phyloP scores from a whole-genome alignment of 2,113 vertebrate genomes.

The Rhinoderma darwinii region DNA sequence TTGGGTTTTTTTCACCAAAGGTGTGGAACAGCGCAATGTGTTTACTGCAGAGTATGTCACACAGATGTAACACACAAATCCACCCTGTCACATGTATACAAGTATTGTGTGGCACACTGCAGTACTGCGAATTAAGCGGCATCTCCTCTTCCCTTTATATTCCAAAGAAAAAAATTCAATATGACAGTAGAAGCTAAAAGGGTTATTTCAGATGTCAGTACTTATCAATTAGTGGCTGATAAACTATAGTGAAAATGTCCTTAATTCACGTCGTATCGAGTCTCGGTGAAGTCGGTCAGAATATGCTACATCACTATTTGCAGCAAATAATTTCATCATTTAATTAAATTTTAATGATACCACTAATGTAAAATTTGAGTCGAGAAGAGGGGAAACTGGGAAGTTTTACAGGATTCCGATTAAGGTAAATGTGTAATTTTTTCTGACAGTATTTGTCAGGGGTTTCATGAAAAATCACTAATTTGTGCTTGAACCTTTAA shows the following conservation, averaged over 20 bases:
- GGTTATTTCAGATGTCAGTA: not conserved
- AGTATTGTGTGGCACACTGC: not conserved
- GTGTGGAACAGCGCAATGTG: too few species aligned
- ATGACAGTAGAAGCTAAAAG: slow-evolving; percentile 25
- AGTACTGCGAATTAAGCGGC: not conserved
- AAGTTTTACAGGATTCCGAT: slow-evolving; percentile 40
- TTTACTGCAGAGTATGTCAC: too few species aligned
- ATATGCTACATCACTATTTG: slow-evolving; percentile 13
- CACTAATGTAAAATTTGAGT: slow-evolving; percentile 22
- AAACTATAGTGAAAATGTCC: slow-evolving; percentile 4
- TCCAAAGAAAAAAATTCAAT: not conserved
- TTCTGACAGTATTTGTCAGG: slow-evolving; percentile 54
- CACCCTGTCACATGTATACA: not conserved
- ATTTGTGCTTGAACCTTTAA: slow-evolving; percentile 57
- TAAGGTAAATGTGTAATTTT: slow-evolving; percentile 58
- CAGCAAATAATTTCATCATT: slow-evolving; percentile 20
- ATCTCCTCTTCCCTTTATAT: not conserved
- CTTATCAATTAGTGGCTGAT: not conserved
- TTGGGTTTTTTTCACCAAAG: not conserved
- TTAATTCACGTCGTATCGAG: not conserved
- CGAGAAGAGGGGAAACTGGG: not conserved
- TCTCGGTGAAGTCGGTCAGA: not conserved
- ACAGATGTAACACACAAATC: not conserved
- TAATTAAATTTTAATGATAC: slow-evolving; percentile 52
- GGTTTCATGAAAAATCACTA: slow-evolving; percentile 57